Percentiles rank a stretch among this genome's conserved stretches.
Conservation (phyloP, 2,797 vertebrate genomes). For the Oreochromis grahami region DNA sequence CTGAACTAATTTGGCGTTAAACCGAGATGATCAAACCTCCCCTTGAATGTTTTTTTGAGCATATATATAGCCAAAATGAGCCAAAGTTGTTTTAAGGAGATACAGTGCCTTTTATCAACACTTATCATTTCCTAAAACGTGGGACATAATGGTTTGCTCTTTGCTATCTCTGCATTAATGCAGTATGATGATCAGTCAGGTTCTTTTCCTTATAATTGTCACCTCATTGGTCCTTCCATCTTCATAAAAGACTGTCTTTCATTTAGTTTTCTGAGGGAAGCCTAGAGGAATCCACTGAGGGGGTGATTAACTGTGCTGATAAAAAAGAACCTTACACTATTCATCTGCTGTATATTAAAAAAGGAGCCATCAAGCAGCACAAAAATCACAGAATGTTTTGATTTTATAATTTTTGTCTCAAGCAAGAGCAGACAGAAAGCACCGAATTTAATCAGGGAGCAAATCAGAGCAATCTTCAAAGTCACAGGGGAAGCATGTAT, state of each 20-base stretch:
- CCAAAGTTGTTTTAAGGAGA: background rate
- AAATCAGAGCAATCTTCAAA: slow-evolving; percentile 50
- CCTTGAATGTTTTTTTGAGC: fast-evolving
- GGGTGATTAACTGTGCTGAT: slow-evolving; percentile 40
- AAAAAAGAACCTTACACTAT: slow-evolving; percentile 5
- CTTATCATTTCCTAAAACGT: slow-evolving; percentile 36
- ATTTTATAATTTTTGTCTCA: background rate
- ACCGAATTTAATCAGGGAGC: slow-evolving; percentile 34
- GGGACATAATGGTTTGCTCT: slow-evolving; percentile 41
- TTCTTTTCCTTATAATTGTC: slow-evolving; percentile 60
- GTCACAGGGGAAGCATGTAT: slow-evolving; percentile 43
- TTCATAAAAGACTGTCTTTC: slow-evolving; percentile 42
- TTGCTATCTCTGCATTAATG: slow-evolving; percentile 74
- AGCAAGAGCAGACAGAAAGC: background rate
- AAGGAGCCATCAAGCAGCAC: background rate
- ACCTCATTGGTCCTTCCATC: slow-evolving; percentile 37
- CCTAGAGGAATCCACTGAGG: slow-evolving; percentile 41
- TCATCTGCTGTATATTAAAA: background rate
- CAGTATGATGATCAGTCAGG: slow-evolving; percentile 68
- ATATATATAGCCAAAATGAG: background rate
- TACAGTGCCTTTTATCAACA: slow-evolving; percentile 9
- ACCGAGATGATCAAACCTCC: background rate
- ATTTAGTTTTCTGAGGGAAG: slow-evolving; percentile 30
- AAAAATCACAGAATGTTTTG: background rate
- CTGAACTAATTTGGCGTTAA: background rate